Evolutionary conservation across 2,797 vertebrate species (phyloP).

Genomic region (Notolepis coatsorum): DNA sequence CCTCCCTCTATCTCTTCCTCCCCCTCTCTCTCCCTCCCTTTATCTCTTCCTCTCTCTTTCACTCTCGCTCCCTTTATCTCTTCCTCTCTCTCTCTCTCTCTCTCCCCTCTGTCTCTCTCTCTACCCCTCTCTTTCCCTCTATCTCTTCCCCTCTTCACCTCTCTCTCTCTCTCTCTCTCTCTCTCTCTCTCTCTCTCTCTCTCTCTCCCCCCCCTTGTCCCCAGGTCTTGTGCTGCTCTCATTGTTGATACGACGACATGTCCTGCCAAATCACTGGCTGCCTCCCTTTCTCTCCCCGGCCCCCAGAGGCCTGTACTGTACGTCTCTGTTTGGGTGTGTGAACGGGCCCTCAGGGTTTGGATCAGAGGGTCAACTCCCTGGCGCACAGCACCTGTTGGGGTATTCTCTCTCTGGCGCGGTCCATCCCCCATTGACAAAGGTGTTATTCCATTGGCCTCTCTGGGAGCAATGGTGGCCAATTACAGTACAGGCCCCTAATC

Average conservation of each 20-base stretch:
- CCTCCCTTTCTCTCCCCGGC: slow-evolving; percentile 37
- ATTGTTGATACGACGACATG: slow-evolving; percentile 65
- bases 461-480: slow-evolving; percentile 56
- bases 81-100: not conserved
- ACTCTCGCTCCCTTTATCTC: not conserved
- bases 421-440: too few species aligned
- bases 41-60: not conserved
- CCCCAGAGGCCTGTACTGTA: slow-evolving; percentile 62
- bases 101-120: not conserved
- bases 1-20: slow-evolving; percentile 10
- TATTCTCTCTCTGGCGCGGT: too few species aligned
- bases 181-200: not conserved
- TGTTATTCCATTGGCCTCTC: not conserved
- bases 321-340: not conserved
- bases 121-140: not conserved
- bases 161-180: not conserved
- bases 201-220: not conserved
- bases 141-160: not conserved
- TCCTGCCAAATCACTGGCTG: slow-evolving; percentile 26
- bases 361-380: not conserved
- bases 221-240: slow-evolving; percentile 28
- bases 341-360: not conserved
- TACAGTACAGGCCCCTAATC: not conserved
- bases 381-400: too few species aligned
- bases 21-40: not conserved